A percentile compares a stretch with the other conserved stretches of the same genome.
phyloP scores from a whole-genome alignment of 2,888 invertebrate genomes.

The Psylliodes chrysocephalus region DNA sequence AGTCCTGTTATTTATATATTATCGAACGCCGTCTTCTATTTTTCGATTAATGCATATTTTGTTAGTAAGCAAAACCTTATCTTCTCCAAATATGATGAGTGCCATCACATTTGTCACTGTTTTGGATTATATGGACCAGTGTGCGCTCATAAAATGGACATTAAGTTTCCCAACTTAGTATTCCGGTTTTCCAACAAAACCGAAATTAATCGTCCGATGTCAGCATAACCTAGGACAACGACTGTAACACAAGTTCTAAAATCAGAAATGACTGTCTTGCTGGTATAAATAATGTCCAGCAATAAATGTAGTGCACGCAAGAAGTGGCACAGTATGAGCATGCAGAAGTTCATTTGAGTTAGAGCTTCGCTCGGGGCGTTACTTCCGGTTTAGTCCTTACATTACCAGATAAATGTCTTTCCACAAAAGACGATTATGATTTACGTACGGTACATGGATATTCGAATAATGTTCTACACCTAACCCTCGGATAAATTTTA shows the following conservation, averaged over 20 bases:
- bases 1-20: too few species aligned
- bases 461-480: conserved; percentile 23
- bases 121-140: too few species aligned
- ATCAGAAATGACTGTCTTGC: conserved; percentile 25
- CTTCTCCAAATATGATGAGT: too few species aligned
- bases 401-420: conserved; percentile 61
- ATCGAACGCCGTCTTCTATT: too few species aligned
- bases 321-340: conserved; percentile 39
- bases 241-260: conserved; percentile 13
- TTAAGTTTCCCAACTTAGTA: too few species aligned
- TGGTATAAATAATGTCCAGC: conserved; percentile 33
- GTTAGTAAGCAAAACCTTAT: too few species aligned
- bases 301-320: conserved; percentile 41
- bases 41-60: too few species aligned
- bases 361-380: conserved; percentile 43
- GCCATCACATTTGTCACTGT: too few species aligned
- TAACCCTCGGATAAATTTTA: conserved; percentile 16
- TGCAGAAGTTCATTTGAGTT: conserved; percentile 48
- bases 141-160: too few species aligned
- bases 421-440: conserved; percentile 59
- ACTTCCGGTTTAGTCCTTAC: conserved; percentile 53
- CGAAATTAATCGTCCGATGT: conserved; percentile 15
- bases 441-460: conserved; percentile 51
- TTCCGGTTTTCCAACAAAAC: conserved; percentile 1
- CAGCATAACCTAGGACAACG: conserved; percentile 20